These are phyloP conservation scores for Steatornis caripensis DNA, from an alignment of 2,113 vertebrate genomes.

Conservation along the genomic window DNA sequence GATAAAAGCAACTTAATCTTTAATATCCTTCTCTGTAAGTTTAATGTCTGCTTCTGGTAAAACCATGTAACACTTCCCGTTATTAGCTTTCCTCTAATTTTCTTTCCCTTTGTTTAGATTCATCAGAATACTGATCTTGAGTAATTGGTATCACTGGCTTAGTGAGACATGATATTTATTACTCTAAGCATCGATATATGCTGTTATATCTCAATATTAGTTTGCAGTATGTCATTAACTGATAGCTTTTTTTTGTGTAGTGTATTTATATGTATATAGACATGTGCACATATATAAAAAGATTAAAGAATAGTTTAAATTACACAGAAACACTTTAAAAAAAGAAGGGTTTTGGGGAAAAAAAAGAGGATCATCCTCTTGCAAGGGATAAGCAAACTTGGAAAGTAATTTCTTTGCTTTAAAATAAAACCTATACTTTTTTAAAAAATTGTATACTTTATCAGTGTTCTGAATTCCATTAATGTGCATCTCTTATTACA, in stretches of 20 bases:
- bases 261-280: not conserved
- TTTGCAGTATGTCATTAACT: not conserved
- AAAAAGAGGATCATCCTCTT: not conserved
- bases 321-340: not conserved
- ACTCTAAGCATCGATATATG: not conserved
- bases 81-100: not conserved
- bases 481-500: not conserved
- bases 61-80: not conserved
- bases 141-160: not conserved
- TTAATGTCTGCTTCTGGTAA: not conserved
- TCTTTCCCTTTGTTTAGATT: not conserved
- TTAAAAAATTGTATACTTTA: not conserved
- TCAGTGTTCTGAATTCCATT: not conserved
- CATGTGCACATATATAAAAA: not conserved
- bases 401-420: not conserved
- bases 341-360: rapidly evolving
- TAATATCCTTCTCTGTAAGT: not conserved
- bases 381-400: not conserved
- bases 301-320: not conserved
- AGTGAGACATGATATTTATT: not conserved
- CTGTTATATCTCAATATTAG: not conserved
- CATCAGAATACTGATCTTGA: not conserved
- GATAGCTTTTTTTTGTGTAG: not conserved
- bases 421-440: not conserved
- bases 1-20: not conserved